phyloP scores from a whole-genome alignment of 2,888 invertebrate genomes.

The Pteria penguin region DNA sequence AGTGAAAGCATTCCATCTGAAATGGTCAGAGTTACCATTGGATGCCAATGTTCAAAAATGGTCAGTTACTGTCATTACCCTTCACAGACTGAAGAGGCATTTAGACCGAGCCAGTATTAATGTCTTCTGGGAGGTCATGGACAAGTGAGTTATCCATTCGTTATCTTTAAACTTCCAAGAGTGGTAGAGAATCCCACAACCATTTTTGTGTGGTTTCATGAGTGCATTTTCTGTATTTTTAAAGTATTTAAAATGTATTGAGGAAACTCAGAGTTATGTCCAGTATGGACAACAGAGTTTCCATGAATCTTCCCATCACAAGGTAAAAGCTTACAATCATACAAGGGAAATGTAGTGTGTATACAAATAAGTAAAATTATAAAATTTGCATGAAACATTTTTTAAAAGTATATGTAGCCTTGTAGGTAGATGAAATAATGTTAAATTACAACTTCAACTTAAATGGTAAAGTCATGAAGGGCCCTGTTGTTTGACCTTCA shows the following conservation, averaged over 20 bases:
- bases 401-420: too few relatives aligned
- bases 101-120: slow-evolving; percentile 96
- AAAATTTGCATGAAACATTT: too few relatives aligned
- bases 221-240: not conserved
- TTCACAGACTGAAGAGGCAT: slow-evolving; percentile 96
- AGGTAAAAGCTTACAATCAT: too few relatives aligned
- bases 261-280: too few relatives aligned
- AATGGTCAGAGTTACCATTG: slow-evolving; percentile 96
- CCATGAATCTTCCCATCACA: too few relatives aligned
- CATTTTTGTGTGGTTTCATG: not conserved
- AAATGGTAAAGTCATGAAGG: too few relatives aligned
- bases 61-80: slow-evolving; percentile 95
- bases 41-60: slow-evolving; percentile 97
- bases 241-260: not conserved
- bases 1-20: slow-evolving; percentile 98
- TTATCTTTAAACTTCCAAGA: not conserved
- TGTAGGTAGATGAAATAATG: too few relatives aligned
- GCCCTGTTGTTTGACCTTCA: too few relatives aligned
- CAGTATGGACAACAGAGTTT: too few relatives aligned
- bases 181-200: not conserved
- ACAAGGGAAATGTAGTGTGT: too few relatives aligned
- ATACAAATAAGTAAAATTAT: too few relatives aligned
- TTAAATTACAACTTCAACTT: too few relatives aligned
- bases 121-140: slow-evolving; percentile 98
- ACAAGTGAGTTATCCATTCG: slow-evolving; percentile 85